Percentiles rank a stretch among this genome's conserved stretches.
These are phyloP conservation scores for Tachina grossa DNA, from an alignment of 2,888 invertebrate species.

Conservation along the genomic window DNA sequence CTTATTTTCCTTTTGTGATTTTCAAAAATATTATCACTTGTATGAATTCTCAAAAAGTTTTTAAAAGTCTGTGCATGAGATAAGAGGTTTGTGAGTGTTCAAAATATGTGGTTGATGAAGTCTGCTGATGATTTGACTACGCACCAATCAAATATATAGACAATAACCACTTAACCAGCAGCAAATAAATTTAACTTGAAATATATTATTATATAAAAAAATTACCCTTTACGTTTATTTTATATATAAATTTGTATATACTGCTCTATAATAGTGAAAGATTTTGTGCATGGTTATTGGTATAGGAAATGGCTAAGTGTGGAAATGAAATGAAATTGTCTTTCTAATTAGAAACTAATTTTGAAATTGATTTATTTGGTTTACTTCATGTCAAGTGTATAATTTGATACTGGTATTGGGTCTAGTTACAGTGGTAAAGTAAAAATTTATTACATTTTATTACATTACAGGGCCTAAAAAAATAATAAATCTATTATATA, in stretches of 20 bases:
- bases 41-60: no score
- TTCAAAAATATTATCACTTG: no score
- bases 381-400: constrained; percentile 55
- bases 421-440: constrained; percentile 20
- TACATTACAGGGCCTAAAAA: not conserved
- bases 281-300: not conserved
- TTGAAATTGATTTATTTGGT: constrained; percentile 70
- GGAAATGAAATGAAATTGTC: constrained; percentile 60
- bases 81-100: no score
- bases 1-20: no score
- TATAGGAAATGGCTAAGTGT: constrained; percentile 30
- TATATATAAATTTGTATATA: not conserved
- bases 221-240: constrained; percentile 1
- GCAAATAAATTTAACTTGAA: no score
- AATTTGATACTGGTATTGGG: constrained; percentile 41
- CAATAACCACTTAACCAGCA: no score
- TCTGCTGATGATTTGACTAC: no score
- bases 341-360: constrained; percentile 70
- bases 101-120: no score
- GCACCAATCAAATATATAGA: no score
- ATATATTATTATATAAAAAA: not conserved
- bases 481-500: not conserved
- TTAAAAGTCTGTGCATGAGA: no score
- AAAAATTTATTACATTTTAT: not conserved
- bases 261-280: not conserved